These are phyloP conservation scores for Maniola jurtina DNA, from an alignment of 1,140 invertebrate species.

Conservation along the genomic window DNA sequence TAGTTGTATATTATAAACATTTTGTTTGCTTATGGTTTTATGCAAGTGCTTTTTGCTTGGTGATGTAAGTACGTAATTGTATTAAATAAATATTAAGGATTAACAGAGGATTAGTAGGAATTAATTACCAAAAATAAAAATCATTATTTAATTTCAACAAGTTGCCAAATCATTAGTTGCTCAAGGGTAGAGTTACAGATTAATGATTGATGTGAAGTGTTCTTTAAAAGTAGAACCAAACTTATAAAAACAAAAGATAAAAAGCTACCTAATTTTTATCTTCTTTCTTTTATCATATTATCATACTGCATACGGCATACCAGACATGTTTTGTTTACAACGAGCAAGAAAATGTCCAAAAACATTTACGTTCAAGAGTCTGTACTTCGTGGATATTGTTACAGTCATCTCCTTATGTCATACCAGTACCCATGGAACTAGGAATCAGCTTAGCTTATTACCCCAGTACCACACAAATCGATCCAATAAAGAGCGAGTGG, in stretches of 20 bases:
- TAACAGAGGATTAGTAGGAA: too few species aligned
- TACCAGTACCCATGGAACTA: background rate
- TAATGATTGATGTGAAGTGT: too few species aligned
- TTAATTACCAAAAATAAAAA: too few species aligned
- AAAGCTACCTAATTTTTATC: too few species aligned
- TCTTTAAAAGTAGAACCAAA: too few species aligned
- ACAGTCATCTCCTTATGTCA: background rate
- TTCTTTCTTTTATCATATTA: background rate
- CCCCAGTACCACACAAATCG: too few species aligned
- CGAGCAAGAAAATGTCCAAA: background rate
- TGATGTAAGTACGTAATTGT: background rate
- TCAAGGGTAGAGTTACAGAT: too few species aligned
- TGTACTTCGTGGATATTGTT: background rate
- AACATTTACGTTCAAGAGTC: background rate
- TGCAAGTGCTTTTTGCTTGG: background rate
- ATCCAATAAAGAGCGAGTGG: too few species aligned
- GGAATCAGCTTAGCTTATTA: background rate
- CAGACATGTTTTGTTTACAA: background rate
- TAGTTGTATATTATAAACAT: background rate
- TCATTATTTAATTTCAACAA: too few species aligned
- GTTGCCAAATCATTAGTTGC: too few species aligned
- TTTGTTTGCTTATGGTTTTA: conserved; percentile 25
- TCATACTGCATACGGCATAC: background rate
- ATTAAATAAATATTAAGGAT: background rate
- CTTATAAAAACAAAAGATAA: too few species aligned